Evolutionary conservation across 2,797 vertebrate species (phyloP), one percentile per base, ranked within the genome.

Genomic region (Gallinago solitaria): DNA sequence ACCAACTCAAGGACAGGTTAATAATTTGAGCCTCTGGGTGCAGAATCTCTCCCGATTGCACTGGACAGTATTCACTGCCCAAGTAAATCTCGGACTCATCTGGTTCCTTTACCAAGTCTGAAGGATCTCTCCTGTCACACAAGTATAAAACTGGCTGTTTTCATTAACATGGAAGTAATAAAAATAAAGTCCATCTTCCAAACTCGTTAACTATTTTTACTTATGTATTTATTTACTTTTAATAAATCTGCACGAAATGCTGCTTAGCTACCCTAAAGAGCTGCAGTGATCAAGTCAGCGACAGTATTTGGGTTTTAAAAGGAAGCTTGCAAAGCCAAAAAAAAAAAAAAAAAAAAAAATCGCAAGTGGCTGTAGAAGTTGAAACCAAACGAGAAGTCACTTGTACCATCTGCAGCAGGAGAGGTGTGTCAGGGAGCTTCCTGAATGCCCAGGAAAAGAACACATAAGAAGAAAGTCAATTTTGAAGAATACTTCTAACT

Each of bases 1-100:
- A 35, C 41, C 39, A 80, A 0, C 53, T 78, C 28, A 45, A 39
- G 59, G 35, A 9, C 25, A 41, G 25, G 33, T 47, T 30, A 41
- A 68, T 33, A n/a, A 54, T 56, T 9, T 9, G 20, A 80, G 68
- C 23, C 69, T 30, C 39, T 3, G 30, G 35, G 59, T 33, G 54
- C 70, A 68, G 70, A 68, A 45, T 5, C 51, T 17, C 37, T 74
- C 64, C 71, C 15, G 45, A 51, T 3, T 6, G 28, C 74, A 15
- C 9, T 4, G 50, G 21, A 24, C 45, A 64, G 12, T 5, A 41
- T 5, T 9, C 15, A 14, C 21, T 21, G 43, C 37, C 50, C 1
- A 0, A 4, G 6, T 3, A 24, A 35, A 83, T 4, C 71, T 54
- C 33, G 24, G 54, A 8, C 32, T 59, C 3, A 0, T 3, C 39